Base-by-base conservation (phyloP, 2,113 vertebrate species). In the Oreochromis tanganicae region DNA sequence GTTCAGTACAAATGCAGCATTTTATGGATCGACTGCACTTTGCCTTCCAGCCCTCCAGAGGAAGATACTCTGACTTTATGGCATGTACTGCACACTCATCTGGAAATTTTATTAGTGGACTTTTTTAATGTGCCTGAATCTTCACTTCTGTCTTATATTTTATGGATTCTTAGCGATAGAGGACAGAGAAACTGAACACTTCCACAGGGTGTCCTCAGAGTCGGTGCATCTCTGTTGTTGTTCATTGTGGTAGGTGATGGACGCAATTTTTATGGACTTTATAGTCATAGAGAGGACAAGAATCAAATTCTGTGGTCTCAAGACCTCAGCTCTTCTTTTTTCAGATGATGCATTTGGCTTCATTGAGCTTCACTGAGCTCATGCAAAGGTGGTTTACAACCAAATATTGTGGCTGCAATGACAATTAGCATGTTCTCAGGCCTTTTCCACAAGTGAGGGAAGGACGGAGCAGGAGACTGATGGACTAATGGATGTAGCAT, bases 361-460 rank as follows among this genome's bases (percentile, higher is more conserved):
- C 38, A 38, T 2, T 38, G 9, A 4, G 55, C 55, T 32, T 5
- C 56, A 17, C 2, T 59, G 56, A 32, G 56, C 27, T 32, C 0
- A 59, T 32, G 27, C 27, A 59, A 32, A 32, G 14, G 27, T 17
- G 7, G 56, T 17, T 59, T 9, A 59, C 3, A 4, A 1, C 27
- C 14, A 32, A 59, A 16, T 17, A 17, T 59, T 59, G 14, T 17
- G 56, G 56, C 56, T 59, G 7, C 13, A 29, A 59, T 59, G 27
- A 59, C 13, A 16, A 14, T 59, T 59, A 29, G 56, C 56, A 59
- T 59, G 27, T 59, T 59, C 27, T 13, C 56, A 5, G 27, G 7
- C 27, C 3, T 59, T 59, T 1, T 0, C 13, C 27, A 59, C 0
- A 2, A 1, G 56, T 29, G 13, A 59, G 27, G 13, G 56, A 57